These are phyloP conservation scores for Botrylloides violaceus DNA, from an alignment of 23 tunicate species.

Conservation along the genomic window DNA sequence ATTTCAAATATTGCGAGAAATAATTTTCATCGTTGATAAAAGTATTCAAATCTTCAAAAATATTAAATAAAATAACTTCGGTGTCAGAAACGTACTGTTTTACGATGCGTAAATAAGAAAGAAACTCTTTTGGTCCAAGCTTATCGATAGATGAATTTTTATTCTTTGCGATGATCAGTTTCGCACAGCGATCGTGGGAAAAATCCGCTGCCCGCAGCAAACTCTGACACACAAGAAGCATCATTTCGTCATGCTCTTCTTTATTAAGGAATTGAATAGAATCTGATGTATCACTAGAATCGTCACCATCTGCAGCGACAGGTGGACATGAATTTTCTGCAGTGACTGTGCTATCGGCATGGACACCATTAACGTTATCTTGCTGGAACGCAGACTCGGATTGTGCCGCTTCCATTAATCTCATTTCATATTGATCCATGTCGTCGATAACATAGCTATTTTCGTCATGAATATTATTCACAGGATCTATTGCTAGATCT, in stretches of 20 bases:
- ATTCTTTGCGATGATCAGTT: constrained; percentile 71
- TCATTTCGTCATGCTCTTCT: constrained; percentile 9
- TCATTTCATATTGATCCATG: constrained; percentile 23
- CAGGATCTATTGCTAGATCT: not conserved
- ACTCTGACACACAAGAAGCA: constrained; percentile 6
- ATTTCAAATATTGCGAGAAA: not conserved
- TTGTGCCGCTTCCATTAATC: constrained; percentile 14
- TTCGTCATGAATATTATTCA: not conserved
- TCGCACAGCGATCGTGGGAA: constrained; percentile 43
- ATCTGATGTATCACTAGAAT: not conserved
- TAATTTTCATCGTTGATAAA: not conserved
- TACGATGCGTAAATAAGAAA: constrained; percentile 38
- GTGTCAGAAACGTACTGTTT: constrained; percentile 19
- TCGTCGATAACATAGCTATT: constrained; percentile 16
- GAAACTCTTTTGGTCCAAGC: constrained; percentile 52
- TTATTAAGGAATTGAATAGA: not conserved
- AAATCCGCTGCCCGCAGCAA: constrained; percentile 18
- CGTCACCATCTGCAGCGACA: no score
- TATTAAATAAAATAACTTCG: not conserved
- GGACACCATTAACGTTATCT: not conserved
- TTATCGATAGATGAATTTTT: constrained; percentile 72
- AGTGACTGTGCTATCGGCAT: not conserved
- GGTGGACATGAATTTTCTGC: not conserved
- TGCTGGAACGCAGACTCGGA: not conserved
- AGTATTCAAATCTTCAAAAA: not conserved